These are phyloP conservation scores for Lepus townsendii DNA, from an alignment of 2,797 vertebrate genomes.

Conservation along the genomic window DNA sequence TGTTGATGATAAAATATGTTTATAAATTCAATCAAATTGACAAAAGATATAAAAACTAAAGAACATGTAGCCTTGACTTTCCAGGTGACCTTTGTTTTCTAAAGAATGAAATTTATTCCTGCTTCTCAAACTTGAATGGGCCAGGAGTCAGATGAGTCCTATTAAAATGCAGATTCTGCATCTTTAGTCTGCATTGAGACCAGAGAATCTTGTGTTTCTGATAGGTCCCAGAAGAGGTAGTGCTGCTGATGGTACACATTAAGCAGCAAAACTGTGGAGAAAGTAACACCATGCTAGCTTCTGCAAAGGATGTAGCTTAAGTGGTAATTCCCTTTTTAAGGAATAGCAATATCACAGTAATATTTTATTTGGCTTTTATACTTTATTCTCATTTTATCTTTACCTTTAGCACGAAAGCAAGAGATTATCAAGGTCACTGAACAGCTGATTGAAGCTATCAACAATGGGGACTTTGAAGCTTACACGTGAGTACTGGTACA, in stretches of 20 bases:
- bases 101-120: neutral
- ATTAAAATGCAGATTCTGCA: neutral
- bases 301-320: neutral
- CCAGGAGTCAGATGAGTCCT: neutral
- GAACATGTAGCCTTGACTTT: constrained; percentile 28
- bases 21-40: neutral
- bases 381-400: constrained; percentile 68
- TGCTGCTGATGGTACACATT: neutral
- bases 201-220: neutral
- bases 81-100: neutral
- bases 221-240: neutral
- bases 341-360: neutral
- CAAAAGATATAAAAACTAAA: neutral
- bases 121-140: neutral
- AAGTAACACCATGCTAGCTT: neutral
- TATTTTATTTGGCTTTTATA: neutral
- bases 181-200: neutral
- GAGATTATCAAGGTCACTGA: constrained; percentile 99
- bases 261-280: neutral
- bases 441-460: constrained; percentile 98
- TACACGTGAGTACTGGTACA: constrained; percentile 95
- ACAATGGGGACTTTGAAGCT: constrained; percentile 98
- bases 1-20: constrained; percentile 23
- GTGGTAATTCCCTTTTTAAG: neutral
- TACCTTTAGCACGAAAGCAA: constrained; percentile 94